Conservation (phyloP, 2,113 vertebrate species). For the Salvelinus sp. region DNA sequence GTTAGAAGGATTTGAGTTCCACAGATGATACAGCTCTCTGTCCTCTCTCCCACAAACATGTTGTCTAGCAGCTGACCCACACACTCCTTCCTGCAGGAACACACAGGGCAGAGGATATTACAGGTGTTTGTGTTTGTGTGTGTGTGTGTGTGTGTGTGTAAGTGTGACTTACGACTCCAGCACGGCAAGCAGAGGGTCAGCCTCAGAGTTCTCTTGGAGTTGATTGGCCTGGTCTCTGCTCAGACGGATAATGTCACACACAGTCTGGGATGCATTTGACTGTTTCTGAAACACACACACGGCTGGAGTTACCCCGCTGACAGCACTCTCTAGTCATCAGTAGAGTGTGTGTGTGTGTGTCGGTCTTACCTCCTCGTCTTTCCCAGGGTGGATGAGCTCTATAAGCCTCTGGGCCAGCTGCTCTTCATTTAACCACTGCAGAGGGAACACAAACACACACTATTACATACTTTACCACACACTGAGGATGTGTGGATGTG, state of each 20-base stretch:
- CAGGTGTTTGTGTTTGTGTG: background rate
- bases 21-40: conserved; percentile 86
- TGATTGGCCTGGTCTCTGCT: conserved; percentile 93
- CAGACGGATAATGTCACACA: conserved; percentile 91
- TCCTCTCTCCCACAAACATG: conserved; percentile 88
- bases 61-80: conserved; percentile 91
- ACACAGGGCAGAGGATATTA: conserved; percentile 3
- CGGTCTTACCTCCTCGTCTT: conserved; percentile 89
- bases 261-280: conserved; percentile 93
- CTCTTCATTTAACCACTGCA: conserved; percentile 93
- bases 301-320: background rate
- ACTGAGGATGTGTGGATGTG: background rate
- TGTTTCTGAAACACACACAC: conserved; percentile 78
- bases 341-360: background rate
- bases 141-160: background rate
- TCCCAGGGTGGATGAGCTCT: conserved; percentile 86
- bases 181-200: conserved; percentile 86
- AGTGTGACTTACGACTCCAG: conserved; percentile 89
- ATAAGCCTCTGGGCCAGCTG: conserved; percentile 88
- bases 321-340: background rate
- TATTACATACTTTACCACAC: background rate
- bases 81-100: conserved; percentile 83
- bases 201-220: conserved; percentile 83
- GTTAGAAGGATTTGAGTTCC: conserved; percentile 94
- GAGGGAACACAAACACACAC: conserved; percentile 14